phyloP scores from a whole-genome alignment of 2,113 vertebrate genomes.

The Gopherus evgoodei region DNA sequence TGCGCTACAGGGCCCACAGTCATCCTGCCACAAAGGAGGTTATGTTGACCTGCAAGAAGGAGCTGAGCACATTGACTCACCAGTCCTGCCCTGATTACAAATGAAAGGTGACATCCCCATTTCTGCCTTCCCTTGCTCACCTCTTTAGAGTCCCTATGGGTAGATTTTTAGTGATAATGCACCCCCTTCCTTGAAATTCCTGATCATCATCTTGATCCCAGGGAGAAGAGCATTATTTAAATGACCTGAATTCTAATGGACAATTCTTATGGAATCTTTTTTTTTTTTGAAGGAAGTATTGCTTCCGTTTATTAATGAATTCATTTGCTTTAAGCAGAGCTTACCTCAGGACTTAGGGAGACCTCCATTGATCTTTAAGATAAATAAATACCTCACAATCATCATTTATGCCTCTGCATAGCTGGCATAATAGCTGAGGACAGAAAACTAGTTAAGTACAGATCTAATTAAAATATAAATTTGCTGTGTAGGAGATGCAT shows the following conservation, averaged over 20 bases:
- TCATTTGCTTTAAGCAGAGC: accelerated
- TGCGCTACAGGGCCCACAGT: background rate
- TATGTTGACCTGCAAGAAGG: background rate
- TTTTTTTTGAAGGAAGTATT: accelerated
- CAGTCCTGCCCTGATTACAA: background rate
- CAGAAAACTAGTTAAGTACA: slow-evolving; percentile 7
- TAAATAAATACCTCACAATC: background rate
- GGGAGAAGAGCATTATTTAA: accelerated
- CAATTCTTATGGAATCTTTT: accelerated
- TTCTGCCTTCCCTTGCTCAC: background rate
- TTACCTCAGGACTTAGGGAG: accelerated
- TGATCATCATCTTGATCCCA: accelerated
- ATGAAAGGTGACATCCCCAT: background rate
- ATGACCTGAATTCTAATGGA: accelerated
- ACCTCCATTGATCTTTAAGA: accelerated
- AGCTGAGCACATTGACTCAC: background rate
- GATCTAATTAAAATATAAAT: slow-evolving; percentile 15
- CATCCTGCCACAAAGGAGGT: background rate
- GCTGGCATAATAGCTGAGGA: background rate
- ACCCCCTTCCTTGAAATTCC: accelerated
- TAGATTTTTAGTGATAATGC: background rate
- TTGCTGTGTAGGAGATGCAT: accelerated
- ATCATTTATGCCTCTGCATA: background rate
- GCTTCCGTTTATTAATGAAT: accelerated
- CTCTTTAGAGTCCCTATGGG: background rate